Conservation (phyloP, 2,797 vertebrate species). For the Tolypeutes matacus region DNA sequence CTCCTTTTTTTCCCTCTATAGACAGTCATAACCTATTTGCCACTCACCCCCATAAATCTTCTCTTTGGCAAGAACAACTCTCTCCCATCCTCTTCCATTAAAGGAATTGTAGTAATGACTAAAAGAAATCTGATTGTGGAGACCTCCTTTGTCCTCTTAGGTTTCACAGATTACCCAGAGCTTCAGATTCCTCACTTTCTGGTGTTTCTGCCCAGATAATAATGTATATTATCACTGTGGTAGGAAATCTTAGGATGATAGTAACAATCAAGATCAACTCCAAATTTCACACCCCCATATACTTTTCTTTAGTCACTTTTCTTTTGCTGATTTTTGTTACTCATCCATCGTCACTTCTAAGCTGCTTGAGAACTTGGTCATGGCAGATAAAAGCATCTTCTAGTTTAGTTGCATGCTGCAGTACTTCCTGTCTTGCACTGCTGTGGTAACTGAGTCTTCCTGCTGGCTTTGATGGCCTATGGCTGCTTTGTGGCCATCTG, state of each 20-base stretch:
- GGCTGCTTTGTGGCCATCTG: slow-evolving; percentile 62
- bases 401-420: slow-evolving; percentile 77
- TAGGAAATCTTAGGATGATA: background rate
- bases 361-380: slow-evolving; percentile 72
- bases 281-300: too few relatives aligned
- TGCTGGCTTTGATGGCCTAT: too few relatives aligned
- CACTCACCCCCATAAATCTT: background rate
- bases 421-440: slow-evolving; percentile 78
- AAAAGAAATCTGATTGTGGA: slow-evolving; percentile 64
- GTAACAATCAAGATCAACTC: too few relatives aligned
- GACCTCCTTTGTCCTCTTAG: slow-evolving; percentile 62
- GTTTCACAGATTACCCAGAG: slow-evolving; percentile 74
- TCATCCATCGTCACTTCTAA: slow-evolving; percentile 78
- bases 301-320: slow-evolving; percentile 76
- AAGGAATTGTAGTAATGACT: too few relatives aligned
- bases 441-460: slow-evolving; percentile 76
- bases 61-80: background rate
- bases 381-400: slow-evolving; percentile 55
- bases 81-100: background rate
- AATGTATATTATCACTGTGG: slow-evolving; percentile 66
- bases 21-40: background rate
- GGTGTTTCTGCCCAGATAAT: slow-evolving; percentile 8
- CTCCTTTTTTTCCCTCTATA: background rate
- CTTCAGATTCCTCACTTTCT: slow-evolving; percentile 68
- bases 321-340: slow-evolving; percentile 79